These are phyloP conservation scores for Steinernema hermaphroditum DNA, from an alignment of 2,888 invertebrate genomes.

Conservation along the genomic window DNA sequence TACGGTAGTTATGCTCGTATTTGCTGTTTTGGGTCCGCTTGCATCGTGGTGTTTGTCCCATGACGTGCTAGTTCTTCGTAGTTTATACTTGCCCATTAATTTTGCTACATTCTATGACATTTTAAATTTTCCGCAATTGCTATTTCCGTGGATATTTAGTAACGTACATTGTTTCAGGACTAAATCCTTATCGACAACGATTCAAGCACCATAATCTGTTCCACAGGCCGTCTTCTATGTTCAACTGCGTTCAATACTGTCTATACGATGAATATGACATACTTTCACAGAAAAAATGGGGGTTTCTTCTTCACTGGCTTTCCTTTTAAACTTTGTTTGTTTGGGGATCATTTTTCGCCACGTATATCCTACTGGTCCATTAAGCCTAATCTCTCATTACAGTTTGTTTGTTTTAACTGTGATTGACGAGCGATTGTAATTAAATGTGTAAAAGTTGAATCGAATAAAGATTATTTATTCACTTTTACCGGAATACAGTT, in stretches of 20 bases:
- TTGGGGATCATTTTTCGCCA: not conserved
- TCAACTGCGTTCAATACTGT: too few species aligned
- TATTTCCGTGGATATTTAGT: not conserved
- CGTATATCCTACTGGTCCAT: not conserved
- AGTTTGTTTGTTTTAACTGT: not conserved
- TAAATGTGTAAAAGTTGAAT: too few species aligned
- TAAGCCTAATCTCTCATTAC: not conserved
- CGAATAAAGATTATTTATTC: too few species aligned
- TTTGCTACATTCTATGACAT: not conserved
- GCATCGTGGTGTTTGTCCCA: constrained; percentile 8
- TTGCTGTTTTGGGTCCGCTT: constrained; percentile 19
- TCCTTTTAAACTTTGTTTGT: not conserved
- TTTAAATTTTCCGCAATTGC: not conserved
- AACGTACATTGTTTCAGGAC: constrained; percentile 5
- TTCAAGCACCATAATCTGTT: not conserved
- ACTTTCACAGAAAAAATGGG: not conserved
- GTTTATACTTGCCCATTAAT: not conserved
- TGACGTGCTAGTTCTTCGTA: not conserved
- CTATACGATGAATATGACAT: too few species aligned
- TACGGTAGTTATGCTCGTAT: constrained; percentile 11
- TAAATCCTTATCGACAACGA: not conserved
- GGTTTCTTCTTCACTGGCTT: not conserved
- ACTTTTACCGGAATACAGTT: too few species aligned
- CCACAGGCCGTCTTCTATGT: too few species aligned
- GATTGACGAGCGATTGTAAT: not conserved